Evolutionary conservation across 2,888 invertebrate genomes (phyloP).

Genomic region (Urechis unicinctus): DNA sequence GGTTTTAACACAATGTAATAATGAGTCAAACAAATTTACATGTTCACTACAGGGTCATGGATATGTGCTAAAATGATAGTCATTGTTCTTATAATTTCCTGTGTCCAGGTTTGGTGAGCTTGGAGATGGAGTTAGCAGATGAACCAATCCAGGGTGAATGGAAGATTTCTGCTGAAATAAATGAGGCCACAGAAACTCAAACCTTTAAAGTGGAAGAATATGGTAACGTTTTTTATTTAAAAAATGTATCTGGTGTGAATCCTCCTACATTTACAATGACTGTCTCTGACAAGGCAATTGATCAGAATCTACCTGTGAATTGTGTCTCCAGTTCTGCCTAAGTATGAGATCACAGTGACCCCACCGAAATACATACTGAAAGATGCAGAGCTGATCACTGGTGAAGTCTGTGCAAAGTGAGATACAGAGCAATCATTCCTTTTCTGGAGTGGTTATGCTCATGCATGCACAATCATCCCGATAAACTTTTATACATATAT

Average conservation of each 20-base stretch:
- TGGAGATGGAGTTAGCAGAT: slow-evolving; percentile 30
- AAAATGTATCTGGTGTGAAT: no score
- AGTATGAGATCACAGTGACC: neutral
- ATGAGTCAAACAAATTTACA: no score
- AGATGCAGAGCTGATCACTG: neutral
- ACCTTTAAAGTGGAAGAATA: slow-evolving; percentile 36
- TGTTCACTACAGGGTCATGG: no score
- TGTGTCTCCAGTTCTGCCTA: neutral
- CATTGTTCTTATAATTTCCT: neutral
- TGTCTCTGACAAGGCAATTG: no score
- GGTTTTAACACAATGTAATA: no score
- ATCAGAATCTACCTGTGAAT: no score
- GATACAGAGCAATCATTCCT: no score
- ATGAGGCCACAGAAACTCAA: slow-evolving; percentile 16
- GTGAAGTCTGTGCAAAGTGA: neutral
- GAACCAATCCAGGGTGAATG: slow-evolving; percentile 35
- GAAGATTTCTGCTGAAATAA: slow-evolving; percentile 27
- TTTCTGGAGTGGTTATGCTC: no score
- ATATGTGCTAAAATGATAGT: no score
- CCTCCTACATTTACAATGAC: no score
- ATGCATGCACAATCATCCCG: no score
- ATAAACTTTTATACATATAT: no score
- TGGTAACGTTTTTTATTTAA: slow-evolving; percentile 18
- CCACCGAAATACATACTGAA: neutral
- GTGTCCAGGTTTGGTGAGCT: slow-evolving; percentile 28